Percentiles rank a stretch among this genome's conserved stretches.
Conservation (phyloP, 2,888 invertebrate species). For the Adelognathus sp. region DNA sequence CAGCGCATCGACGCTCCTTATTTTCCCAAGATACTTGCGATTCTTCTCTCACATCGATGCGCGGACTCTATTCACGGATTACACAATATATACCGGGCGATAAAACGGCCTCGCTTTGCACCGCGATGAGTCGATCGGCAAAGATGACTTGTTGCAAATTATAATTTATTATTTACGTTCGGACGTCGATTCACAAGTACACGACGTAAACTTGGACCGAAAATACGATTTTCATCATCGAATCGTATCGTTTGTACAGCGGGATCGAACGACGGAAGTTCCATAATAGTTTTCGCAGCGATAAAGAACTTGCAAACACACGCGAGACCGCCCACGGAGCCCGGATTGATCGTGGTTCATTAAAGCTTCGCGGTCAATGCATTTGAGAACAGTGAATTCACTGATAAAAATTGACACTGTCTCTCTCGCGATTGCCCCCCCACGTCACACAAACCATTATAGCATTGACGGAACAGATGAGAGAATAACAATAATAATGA, state of each 20-base stretch:
- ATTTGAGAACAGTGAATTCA: conserved; percentile 8
- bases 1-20: conserved; percentile 52
- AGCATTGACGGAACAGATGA: background rate
- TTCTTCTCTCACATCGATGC: conserved; percentile 5
- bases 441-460: background rate
- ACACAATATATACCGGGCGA: conserved; percentile 18
- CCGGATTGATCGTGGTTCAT: conserved; percentile 11
- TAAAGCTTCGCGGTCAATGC: background rate
- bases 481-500: conserved; percentile 2
- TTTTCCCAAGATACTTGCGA: conserved; percentile 53
- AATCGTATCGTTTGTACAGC: conserved; percentile 12
- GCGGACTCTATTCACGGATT: conserved; percentile 17
- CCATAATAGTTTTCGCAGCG: conserved; percentile 23
- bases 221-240: conserved; percentile 48
- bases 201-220: conserved; percentile 26
- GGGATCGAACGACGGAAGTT: conserved; percentile 35
- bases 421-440: conserved; percentile 31
- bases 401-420: conserved; percentile 27
- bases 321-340: conserved; percentile 28
- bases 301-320: conserved; percentile 26
- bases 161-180: too few relatives aligned
- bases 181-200: background rate
- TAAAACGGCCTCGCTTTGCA: background rate
- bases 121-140: background rate
- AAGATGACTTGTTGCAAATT: background rate